phyloP scores from a whole-genome alignment of 2,113 vertebrate genomes.

The Oryzias celebensis region DNA sequence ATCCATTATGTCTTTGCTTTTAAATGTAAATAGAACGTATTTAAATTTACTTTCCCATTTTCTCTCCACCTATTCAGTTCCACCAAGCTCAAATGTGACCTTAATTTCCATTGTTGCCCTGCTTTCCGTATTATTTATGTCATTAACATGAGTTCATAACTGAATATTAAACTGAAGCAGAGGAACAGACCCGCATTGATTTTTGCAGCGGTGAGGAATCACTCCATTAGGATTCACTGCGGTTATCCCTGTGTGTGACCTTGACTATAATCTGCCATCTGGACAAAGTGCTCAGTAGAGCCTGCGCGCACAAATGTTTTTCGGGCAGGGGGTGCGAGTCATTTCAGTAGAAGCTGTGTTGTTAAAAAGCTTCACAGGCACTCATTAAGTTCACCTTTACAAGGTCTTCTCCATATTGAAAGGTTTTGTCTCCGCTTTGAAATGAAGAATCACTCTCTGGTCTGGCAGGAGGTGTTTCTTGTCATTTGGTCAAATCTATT shows the following conservation, averaged over 20 bases:
- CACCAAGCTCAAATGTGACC: too few species aligned
- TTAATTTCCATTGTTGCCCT: not conserved
- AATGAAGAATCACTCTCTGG: not conserved
- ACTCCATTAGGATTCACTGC: slow-evolving; percentile 21
- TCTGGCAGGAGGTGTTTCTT: too few species aligned
- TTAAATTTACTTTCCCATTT: too few species aligned
- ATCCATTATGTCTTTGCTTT: too few species aligned
- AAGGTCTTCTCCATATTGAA: slow-evolving; percentile 2
- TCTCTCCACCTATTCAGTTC: too few species aligned
- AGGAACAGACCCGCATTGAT: slow-evolving; percentile 9
- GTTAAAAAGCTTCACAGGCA: slow-evolving; percentile 15
- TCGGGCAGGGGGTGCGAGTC: slow-evolving; percentile 14
- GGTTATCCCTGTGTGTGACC: slow-evolving; percentile 35
- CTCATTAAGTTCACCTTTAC: not conserved
- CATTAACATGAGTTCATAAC: slow-evolving; percentile 1
- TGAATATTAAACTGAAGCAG: not conserved
- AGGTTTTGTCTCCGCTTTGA: not conserved
- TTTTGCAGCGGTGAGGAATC: slow-evolving; percentile 21
- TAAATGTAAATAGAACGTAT: too few species aligned
- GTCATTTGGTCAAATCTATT: not conserved
- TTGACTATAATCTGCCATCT: slow-evolving; percentile 46
- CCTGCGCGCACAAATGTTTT: slow-evolving; percentile 8
- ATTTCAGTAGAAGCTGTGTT: slow-evolving; percentile 11
- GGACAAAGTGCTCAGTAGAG: slow-evolving; percentile 30
- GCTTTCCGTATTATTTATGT: slow-evolving; percentile 1